phyloP scores from a whole-genome alignment of 92 coral and sea anemone species.

The Umimayanthus kanabou region DNA sequence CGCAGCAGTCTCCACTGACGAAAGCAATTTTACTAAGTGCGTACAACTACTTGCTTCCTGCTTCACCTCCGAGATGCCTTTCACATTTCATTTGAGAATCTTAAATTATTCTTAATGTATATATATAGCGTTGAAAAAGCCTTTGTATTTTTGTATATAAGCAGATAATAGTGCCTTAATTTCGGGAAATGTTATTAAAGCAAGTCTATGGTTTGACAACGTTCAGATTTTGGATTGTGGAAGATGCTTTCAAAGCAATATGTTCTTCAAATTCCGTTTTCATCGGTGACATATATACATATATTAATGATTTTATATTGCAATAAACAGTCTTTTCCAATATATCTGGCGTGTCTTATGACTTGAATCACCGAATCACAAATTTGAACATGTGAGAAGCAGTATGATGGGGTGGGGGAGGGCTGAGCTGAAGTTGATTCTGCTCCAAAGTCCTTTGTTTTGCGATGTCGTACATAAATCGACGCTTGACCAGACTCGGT shows the following conservation, averaged over 20 bases:
- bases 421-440: too few relatives aligned
- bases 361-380: background rate
- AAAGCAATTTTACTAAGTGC: background rate
- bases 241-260: background rate
- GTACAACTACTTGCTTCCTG: too few relatives aligned
- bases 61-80: background rate
- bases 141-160: constrained; percentile 66
- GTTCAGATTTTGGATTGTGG: background rate
- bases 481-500: too few relatives aligned
- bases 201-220: background rate
- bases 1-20: background rate
- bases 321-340: constrained; percentile 23
- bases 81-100: background rate
- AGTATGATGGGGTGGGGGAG: too few relatives aligned
- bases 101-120: constrained; percentile 52
- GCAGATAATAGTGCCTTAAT: constrained; percentile 18
- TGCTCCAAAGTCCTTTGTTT: too few relatives aligned
- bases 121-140: constrained; percentile 27
- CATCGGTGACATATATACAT: background rate
- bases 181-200: constrained; percentile 22
- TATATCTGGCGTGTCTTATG: background rate
- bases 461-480: too few relatives aligned
- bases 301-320: constrained; percentile 1
- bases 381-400: too few relatives aligned
- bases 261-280: background rate